Base-by-base conservation (phyloP, 2,113 vertebrate genomes). In the Microcebus ravelobensis region DNA sequence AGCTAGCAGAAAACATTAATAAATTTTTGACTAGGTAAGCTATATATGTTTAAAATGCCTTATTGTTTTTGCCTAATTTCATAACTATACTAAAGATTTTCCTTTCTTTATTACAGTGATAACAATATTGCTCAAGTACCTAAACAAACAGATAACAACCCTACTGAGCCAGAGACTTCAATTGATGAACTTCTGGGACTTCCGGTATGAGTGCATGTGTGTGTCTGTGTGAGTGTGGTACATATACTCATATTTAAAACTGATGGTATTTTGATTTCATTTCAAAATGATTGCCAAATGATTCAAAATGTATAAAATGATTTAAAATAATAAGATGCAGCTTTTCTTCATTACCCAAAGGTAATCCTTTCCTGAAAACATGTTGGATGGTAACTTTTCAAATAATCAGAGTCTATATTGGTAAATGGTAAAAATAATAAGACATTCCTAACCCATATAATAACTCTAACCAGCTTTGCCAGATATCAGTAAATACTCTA, bases 1-100 rank as follows among this genome's bases (percentile, higher is more conserved):
- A 99, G 92, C 99, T 99, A 45, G 99, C 99, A 97, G 99, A 99
- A 98, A 99, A 99, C 97, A 99, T 99, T 95, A 99, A 99, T 98
- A 99, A 99, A 98, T 99, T 99, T 98, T 98, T 99, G 80, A 98
- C 99, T 89, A 99, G 99, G 99, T 99, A 99, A 99, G 95, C 61
- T 92, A 18, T 97, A 20, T n/a, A 31, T 89, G 73, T 48, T 77
- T 55, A 82, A 70, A 91, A 34, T 89, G 18, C 59, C 25, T 67
- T 13, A 34, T 65, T 59, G 27, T 55, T 52, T 88, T 87, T 93
- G 25, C 20, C 17, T 82, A 65, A 81, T 98, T 82, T 84, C 31
- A 92, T 74, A 94, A 90, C 71, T 97, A 12, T 88, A 65, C 74
- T 98, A 96, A 98, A 89, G 25, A 29, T 82, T 80, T 81, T 76